Evolutionary conservation across 2,888 invertebrate species (phyloP), one percentile per base, ranked within the genome.

Genomic region (Eristalis arbustorum): DNA sequence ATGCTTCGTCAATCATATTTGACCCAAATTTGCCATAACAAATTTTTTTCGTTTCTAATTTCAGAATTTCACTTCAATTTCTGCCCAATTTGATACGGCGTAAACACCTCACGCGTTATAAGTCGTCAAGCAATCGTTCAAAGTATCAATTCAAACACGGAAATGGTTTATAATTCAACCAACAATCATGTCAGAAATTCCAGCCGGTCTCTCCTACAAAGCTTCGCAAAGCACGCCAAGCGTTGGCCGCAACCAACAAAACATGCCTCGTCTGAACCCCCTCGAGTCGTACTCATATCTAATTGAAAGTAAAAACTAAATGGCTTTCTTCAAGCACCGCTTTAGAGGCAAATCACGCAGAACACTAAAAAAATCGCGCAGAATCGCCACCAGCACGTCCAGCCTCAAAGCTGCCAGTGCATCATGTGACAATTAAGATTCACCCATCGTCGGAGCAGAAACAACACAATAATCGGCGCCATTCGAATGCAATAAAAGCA

Each of bases 321-420:
- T 37, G 13, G 37, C 37, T 37, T 40, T 22, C 22, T 23, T 11
- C 22, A 37, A 18, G 22, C 37, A 64, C 18, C 31, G 13, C 11
- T 40, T 64, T 1, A 37, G 25, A 67, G 28, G 11, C 67, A 28
- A 28, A 67, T 67, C 67, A 67, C 67, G 67, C 28, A 42, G 23
- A 3, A 66, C n/a, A 28, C 10, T 14, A n/a, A 31, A 28, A 49
- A 28, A 49, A 42, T n/a, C n/a, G n/a, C 6, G 5, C n/a, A 49
- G 49, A 18, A 18, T n/a, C 18, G 49, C 49, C 18, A 2, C 18
- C 2, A 49, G 18, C 18, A 49, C 18, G 49, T 1, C 49, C n/a
- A 49, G 8, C 49, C n/a, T 49, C 49, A 49, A 1, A 18, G 49
- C 49, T 49, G 18, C 18, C 18, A 49, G 49, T 49, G 49, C 49